Evolutionary conservation across 2,888 invertebrate genomes (phyloP), one percentile per base, ranked within the genome.

Genomic region (Himalopsyche tibetana): DNA sequence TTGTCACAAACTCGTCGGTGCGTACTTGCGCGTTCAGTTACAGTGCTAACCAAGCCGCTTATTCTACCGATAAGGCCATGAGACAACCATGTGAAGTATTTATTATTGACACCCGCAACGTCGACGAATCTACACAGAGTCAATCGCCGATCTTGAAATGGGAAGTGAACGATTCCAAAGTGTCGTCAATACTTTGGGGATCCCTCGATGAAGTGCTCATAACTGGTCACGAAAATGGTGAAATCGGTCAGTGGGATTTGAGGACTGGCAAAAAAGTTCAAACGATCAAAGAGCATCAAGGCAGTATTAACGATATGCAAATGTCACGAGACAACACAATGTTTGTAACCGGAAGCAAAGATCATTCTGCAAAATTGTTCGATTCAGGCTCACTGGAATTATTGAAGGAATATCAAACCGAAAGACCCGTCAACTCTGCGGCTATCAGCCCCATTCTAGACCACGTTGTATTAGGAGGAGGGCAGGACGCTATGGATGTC

Each of bases 401-500:
- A 74, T 92, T 99, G 88, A 99, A 99, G 91, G 97, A 97, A 8
- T 99, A 98, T 93, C 98, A 98, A 93, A 99, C 99, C 0, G 99
- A 99, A 91, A 94, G 99, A 89, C 99, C 99, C 0, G 98, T 99
- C 0, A 99, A 99, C 92, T 99, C 99, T 0, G 99, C 99, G 0
- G 97, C 99, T 2, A 96, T 99, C 88, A 99, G 99, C 89, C 99
- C 99, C 0, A 96, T 97, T 89, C 93, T 96, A 85, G 99, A 99
- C 92, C 99, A 99, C 93, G 99, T 99, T 8, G 97, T 99, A 2
- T 94, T 99, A 80, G 99, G 99, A 87, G 99, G 99, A 92, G 99
- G 99, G 90, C 99, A 99, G 93, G 99, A 99, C 92, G 99, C 99
- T 86, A 99, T 99, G 98, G 98, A 98, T 90, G 99, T 99, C 87